Evolutionary conservation across 2,113 vertebrate species (phyloP).

Genomic region (Podarcis muralis): DNA sequence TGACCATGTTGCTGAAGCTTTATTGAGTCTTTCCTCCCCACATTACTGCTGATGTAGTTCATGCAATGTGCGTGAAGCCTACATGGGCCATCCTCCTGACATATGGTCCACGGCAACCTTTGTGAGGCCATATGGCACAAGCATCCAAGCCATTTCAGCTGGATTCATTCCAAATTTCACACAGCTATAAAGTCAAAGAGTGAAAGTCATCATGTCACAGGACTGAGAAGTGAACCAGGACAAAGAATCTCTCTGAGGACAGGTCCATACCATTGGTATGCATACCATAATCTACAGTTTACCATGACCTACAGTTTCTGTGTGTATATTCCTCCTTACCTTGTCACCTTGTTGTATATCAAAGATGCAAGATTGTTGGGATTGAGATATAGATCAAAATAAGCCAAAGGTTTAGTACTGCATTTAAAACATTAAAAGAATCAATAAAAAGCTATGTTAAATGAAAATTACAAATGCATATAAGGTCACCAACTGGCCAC

Average conservation of each 20-base stretch:
- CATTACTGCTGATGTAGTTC: constrained; percentile 15
- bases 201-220: constrained; percentile 52
- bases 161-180: constrained; percentile 48
- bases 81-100: constrained; percentile 46
- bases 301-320: not conserved
- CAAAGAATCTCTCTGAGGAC: not conserved
- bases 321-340: not conserved
- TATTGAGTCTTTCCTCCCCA: not conserved
- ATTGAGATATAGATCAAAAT: too few relatives aligned
- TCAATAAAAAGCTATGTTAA: not conserved
- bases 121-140: constrained; percentile 54
- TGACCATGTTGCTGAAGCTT: not conserved
- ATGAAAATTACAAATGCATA: not conserved
- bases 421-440: not conserved
- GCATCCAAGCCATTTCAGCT: constrained; percentile 55
- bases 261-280: not conserved
- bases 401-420: not conserved
- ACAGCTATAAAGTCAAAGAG: constrained; percentile 49
- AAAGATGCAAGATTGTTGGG: not conserved
- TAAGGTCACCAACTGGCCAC: too few relatives aligned
- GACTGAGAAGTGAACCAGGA: constrained; percentile 25
- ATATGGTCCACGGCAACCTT: constrained; percentile 52
- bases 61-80: constrained; percentile 33
- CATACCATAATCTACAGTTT: too few relatives aligned
- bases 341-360: not conserved